A percentile compares a stretch with the other conserved stretches of the same genome.
Conservation (phyloP, 2,797 vertebrate species). For the Malurus leucopterus region DNA sequence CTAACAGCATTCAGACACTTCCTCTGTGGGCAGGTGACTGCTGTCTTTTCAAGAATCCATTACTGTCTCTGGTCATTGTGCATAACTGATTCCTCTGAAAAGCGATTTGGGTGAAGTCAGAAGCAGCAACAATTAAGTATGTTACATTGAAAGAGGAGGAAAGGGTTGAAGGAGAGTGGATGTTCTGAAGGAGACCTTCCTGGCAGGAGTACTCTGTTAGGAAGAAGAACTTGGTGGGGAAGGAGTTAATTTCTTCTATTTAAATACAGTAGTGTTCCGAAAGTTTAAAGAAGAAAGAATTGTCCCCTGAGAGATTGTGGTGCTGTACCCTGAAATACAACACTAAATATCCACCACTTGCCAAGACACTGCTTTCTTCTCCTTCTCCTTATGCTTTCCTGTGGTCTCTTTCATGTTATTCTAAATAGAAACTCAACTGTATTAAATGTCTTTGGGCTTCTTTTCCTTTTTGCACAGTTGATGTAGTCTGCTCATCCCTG, state of each 20-base stretch:
- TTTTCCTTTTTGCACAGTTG: conserved; percentile 69
- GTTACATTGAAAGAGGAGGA: background rate
- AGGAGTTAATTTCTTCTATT: background rate
- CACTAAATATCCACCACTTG: background rate
- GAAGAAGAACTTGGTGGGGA: background rate
- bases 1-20: background rate
- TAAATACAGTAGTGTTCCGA: background rate
- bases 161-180: background rate
- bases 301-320: background rate
- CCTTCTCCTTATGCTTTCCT: background rate
- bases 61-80: background rate
- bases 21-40: background rate
- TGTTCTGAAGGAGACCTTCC: background rate
- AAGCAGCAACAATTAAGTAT: background rate
- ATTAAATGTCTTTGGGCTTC: background rate
- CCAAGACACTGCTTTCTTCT: background rate
- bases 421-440: background rate
- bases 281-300: background rate
- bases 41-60: background rate
- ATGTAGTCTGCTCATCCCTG: conserved; percentile 84
- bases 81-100: background rate
- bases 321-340: background rate
- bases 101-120: background rate
- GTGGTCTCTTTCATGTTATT: background rate
- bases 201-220: background rate